These are phyloP conservation scores for Piscicola geometra DNA, from an alignment of 2,888 invertebrate genomes.

Conservation along the genomic window DNA sequence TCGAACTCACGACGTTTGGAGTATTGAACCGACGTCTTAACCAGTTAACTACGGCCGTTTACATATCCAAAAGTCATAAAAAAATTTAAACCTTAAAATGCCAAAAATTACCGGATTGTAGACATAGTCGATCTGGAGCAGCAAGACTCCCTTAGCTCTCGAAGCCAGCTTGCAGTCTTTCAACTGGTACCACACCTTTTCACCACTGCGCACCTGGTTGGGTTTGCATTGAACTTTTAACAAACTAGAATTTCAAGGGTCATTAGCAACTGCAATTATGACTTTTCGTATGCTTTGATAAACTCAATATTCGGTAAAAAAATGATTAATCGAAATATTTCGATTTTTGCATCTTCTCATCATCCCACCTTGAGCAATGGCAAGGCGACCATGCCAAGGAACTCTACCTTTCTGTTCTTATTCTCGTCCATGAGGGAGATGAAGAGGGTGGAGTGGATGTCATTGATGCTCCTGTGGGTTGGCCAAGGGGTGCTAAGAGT, in stretches of 20 bases:
- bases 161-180: slow-evolving; percentile 88
- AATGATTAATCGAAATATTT: no score
- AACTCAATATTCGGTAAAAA: no score
- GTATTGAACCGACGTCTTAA: no score
- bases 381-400: slow-evolving; percentile 83
- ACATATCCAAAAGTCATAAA: neutral
- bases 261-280: no score
- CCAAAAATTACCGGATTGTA: slow-evolving; percentile 74
- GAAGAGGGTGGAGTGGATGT: slow-evolving; percentile 87
- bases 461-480: slow-evolving; percentile 62
- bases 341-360: no score
- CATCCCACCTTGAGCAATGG: slow-evolving; percentile 71
- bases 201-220: slow-evolving; percentile 58
- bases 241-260: no score
- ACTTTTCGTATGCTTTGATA: no score
- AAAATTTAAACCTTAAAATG: neutral
- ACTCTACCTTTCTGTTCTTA: slow-evolving; percentile 86
- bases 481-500: no score
- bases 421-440: slow-evolving; percentile 96
- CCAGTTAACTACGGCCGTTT: no score
- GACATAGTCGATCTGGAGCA: slow-evolving; percentile 81
- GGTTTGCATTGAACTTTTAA: no score
- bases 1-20: no score
- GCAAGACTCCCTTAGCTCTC: slow-evolving; percentile 85
- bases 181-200: slow-evolving; percentile 84